Base-by-base conservation (phyloP, 2,113 vertebrate species). In the Spea bombifrons region DNA sequence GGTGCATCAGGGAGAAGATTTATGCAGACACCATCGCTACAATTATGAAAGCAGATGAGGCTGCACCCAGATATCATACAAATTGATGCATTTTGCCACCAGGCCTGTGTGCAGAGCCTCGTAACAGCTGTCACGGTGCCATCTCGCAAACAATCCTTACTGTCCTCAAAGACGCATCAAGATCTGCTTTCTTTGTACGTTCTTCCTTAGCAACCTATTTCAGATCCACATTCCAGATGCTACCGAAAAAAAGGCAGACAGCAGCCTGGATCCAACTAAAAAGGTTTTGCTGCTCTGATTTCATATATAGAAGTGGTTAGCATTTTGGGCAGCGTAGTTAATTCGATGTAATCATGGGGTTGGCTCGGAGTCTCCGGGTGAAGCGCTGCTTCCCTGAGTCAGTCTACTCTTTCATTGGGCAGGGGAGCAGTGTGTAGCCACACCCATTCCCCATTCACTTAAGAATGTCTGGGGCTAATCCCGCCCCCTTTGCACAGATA, bases 41-140 rank as follows among this genome's bases (percentile, higher is more conserved):
- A 87, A 86, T 89, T 88, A 90, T 47, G 75, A 85, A 85, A 85
- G 83, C 82, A 88, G 85, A 77, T 85, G 84, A 84, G 76, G 83
- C 85, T 80, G 81, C 84, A 83, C 85, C 80, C 83, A 8, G 86
- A 86, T 86, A 86, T 88, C 85, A 85, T 82, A 85, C 77, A 76
- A 87, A 88, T 48, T 79, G 86, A 88, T 88, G 87, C 83, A 71
- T 88, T 88, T 86, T 83, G 85, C 88, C 89, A 85, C 82, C 80
- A 85, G 86, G 86, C 85, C 84, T 85, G 17, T 85, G 83, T 80
- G 86, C 84, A 74, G 81, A 84, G 84, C 81, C 83, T 7, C 7
- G 70, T 66, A 88, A 84, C 86, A 88, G 86, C 88, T 88, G 89
- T 87, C 87, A 87, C 43, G 78, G 81, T 86, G 67, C 79, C 81